Percentiles rank a stretch among this genome's conserved stretches.
phyloP scores from a whole-genome alignment of 2,113 vertebrate species.

The Gasterosteus nipponicus region DNA sequence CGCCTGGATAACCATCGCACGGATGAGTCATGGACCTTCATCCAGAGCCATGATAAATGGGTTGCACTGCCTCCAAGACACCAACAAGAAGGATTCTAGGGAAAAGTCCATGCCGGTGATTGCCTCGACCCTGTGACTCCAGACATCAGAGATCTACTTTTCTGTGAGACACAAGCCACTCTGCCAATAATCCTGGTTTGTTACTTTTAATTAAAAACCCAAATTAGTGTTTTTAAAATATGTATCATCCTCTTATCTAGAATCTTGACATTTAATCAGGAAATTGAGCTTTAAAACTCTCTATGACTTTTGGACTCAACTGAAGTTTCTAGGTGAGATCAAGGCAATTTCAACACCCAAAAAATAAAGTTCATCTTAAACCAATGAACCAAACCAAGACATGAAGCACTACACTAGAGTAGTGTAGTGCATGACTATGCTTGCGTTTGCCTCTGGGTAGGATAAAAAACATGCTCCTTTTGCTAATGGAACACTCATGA shows the following conservation, averaged over 20 bases:
- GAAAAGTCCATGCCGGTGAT: too few species aligned
- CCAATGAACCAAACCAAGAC: background rate
- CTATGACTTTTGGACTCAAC: background rate
- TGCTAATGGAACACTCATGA: conserved; percentile 44
- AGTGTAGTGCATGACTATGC: background rate
- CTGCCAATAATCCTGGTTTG: too few species aligned
- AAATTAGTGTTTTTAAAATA: too few species aligned
- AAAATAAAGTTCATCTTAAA: background rate
- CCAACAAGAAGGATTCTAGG: background rate
- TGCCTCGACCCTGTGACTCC: too few species aligned
- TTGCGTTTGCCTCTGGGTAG: conserved; percentile 4
- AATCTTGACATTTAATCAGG: background rate
- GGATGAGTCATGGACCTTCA: conserved; percentile 24
- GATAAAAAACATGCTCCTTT: conserved; percentile 25
- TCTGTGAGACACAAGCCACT: too few species aligned
- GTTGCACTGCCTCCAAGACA: background rate
- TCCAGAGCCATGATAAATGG: conserved; percentile 24
- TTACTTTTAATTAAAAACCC: too few species aligned
- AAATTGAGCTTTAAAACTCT: background rate
- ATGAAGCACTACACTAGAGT: background rate
- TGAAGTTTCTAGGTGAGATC: background rate
- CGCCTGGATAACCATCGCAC: conserved; percentile 30
- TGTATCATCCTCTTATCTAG: background rate
- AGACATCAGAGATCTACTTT: too few species aligned
- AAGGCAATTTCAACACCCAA: background rate